These are phyloP conservation scores for Rhineura floridana DNA, from an alignment of 2,113 vertebrate genomes.

Conservation along the genomic window DNA sequence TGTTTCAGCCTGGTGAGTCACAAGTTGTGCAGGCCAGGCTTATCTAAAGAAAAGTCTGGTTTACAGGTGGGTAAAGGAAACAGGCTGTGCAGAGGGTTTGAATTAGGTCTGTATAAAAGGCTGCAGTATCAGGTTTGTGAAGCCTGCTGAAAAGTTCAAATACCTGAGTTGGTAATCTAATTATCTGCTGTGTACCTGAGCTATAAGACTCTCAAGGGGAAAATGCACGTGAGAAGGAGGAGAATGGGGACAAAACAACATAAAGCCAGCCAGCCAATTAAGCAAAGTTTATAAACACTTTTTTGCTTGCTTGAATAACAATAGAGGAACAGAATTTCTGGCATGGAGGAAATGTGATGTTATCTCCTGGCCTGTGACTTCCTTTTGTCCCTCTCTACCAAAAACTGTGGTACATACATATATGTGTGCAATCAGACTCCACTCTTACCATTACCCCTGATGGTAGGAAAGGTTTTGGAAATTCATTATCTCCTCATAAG, in stretches of 20 bases:
- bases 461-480: slow-evolving; percentile 42
- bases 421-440: background rate
- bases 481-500: slow-evolving; percentile 63
- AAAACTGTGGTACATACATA: background rate
- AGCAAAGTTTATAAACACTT: slow-evolving; percentile 25
- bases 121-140: background rate
- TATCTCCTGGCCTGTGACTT: background rate
- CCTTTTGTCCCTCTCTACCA: background rate
- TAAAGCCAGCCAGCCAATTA: background rate
- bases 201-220: background rate
- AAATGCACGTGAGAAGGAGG: background rate
- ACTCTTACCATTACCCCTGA: slow-evolving; percentile 14
- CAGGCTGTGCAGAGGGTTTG: background rate
- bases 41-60: background rate
- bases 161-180: slow-evolving; percentile 27
- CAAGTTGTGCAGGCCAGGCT: background rate
- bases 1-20: background rate
- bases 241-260: background rate
- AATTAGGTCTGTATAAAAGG: background rate
- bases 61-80: background rate
- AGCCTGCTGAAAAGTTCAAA: slow-evolving; percentile 23
- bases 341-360: background rate
- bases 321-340: background rate
- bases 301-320: slow-evolving; percentile 3
- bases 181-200: background rate